Percentiles rank a stretch among this genome's conserved stretches.
phyloP scores from a whole-genome alignment of 2,113 vertebrate genomes.

The Pampusana beccarii region DNA sequence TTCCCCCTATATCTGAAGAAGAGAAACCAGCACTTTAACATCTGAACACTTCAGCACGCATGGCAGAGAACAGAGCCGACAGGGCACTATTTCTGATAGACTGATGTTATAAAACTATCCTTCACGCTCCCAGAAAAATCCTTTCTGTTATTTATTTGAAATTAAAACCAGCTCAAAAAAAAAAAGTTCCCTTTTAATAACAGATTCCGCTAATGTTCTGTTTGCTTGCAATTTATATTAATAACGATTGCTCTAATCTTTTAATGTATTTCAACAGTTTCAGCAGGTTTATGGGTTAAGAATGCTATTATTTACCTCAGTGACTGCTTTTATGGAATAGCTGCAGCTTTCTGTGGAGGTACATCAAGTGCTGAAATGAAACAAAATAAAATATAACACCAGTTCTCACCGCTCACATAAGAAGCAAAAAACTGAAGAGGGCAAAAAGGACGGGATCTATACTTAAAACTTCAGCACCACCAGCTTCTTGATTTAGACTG shows the following conservation, averaged over 20 bases:
- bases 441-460: not conserved
- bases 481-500: not conserved
- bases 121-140: not conserved
- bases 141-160: constrained; percentile 46
- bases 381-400: constrained; percentile 15
- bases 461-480: not conserved
- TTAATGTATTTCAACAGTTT: constrained; percentile 68
- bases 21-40: not conserved
- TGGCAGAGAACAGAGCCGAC: not conserved
- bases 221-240: constrained; percentile 46
- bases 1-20: not conserved
- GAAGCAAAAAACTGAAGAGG: not conserved
- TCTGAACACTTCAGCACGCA: not conserved
- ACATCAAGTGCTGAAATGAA: constrained; percentile 51
- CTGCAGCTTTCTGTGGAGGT: constrained; percentile 40
- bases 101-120: constrained; percentile 28
- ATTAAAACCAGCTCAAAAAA: constrained; percentile 29
- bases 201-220: constrained; percentile 36
- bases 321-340: constrained; percentile 65
- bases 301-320: constrained; percentile 68
- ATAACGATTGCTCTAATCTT: constrained; percentile 62
- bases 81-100: not conserved
- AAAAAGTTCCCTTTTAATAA: not conserved
- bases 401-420: not conserved
- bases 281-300: constrained; percentile 66